Percentiles rank a stretch among this genome's conserved stretches.
Evolutionary conservation across 1,140 invertebrate genomes (phyloP).

Genomic region (Cydia splendana): DNA sequence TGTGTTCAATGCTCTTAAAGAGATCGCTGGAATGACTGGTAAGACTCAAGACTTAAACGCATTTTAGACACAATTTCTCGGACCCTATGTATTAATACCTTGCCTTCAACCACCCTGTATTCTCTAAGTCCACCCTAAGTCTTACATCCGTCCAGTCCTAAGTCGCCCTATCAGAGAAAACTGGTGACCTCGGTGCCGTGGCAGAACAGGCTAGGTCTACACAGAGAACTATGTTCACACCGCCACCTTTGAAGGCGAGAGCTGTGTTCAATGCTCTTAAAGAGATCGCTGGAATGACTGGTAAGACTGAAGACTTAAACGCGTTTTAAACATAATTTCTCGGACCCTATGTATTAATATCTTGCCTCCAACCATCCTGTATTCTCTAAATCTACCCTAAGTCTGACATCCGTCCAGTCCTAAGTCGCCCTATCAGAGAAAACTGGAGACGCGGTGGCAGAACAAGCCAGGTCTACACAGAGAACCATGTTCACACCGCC

Average conservation of each 20-base stretch:
- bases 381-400: too few species aligned
- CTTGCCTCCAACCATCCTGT: too few species aligned
- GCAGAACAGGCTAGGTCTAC: conserved; percentile 94
- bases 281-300: conserved; percentile 94
- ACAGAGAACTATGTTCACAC: conserved; percentile 93
- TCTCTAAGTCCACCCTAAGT: too few species aligned
- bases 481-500: conserved; percentile 91
- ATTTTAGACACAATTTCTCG: too few species aligned
- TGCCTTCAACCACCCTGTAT: too few species aligned
- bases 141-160: too few species aligned
- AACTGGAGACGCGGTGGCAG: conserved; percentile 91
- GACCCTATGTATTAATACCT: too few species aligned
- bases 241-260: conserved; percentile 83
- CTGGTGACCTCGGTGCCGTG: conserved; percentile 95
- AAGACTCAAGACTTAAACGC: conserved; percentile 38
- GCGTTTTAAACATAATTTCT: too few species aligned
- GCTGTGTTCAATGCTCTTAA: conserved; percentile 93
- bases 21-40: conserved; percentile 94
- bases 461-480: conserved; percentile 93
- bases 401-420: too few species aligned
- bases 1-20: conserved; percentile 94
- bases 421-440: conserved; percentile 47
- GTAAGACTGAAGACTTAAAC: conserved; percentile 63
- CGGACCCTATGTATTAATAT: too few species aligned
- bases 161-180: conserved; percentile 52